Evolutionary conservation across 92 coral and sea anemone species (phyloP).

Genomic region (Epizoanthus rinbou): DNA sequence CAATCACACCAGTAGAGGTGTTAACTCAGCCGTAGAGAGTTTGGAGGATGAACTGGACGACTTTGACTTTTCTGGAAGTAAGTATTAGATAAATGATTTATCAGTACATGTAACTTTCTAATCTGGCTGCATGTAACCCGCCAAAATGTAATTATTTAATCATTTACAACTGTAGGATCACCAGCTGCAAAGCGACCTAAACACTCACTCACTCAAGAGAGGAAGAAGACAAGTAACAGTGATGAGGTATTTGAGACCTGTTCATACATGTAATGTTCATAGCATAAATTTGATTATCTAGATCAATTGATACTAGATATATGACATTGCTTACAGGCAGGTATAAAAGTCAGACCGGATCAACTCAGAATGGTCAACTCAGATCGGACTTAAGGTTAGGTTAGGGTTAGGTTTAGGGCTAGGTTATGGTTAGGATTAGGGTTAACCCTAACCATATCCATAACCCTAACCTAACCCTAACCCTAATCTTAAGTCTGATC

Average conservation of each 20-base stretch:
- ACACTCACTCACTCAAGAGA: slow-evolving; percentile 16
- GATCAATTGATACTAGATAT: too few species aligned
- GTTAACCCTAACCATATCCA: too few species aligned
- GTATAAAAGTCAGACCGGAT: too few species aligned
- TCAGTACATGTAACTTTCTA: too few species aligned
- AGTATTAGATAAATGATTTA: not conserved
- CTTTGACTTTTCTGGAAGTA: slow-evolving; percentile 29
- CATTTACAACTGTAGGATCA: not conserved
- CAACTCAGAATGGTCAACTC: too few species aligned
- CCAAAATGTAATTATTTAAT: not conserved
- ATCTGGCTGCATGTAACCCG: not conserved
- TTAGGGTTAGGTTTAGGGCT: too few species aligned
- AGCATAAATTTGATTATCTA: too few species aligned
- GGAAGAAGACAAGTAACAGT: not conserved
- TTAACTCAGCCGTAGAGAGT: not conserved
- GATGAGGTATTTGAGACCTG: not conserved
- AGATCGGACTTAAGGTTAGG: too few species aligned
- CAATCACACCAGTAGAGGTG: not conserved
- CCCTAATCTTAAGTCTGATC: too few species aligned
- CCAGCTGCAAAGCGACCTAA: slow-evolving; percentile 43
- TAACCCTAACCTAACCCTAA: too few species aligned
- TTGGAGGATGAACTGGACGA: slow-evolving; percentile 33
- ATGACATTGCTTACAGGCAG: too few species aligned
- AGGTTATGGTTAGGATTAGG: too few species aligned
- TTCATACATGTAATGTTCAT: not conserved